Evolutionary conservation across 2,797 vertebrate species (phyloP), one percentile per base, ranked within the genome.

Genomic region (Karalla daura): DNA sequence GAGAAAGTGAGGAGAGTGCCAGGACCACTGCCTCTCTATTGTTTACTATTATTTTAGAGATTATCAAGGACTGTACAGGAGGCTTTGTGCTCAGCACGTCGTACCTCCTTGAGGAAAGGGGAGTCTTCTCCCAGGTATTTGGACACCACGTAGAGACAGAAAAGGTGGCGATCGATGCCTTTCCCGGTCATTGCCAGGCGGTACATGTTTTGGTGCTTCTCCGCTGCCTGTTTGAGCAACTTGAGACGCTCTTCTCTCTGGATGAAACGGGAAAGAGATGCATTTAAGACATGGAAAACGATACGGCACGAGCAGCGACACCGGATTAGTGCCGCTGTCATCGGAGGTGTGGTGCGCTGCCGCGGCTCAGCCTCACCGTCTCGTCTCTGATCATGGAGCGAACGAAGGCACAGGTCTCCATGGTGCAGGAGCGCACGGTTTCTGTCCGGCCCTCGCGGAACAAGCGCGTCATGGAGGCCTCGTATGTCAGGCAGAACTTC

Each of bases 91-190:
- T 5, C 13, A 24, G 13, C 2, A 14, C 3, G 8, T 76, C 92
- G 55, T 72, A 97, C 98, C 78, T 99, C 96, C 83, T 96, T 98
- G 18, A 99, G 95, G 90, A 98, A 99, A 30, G 96, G 81, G 0
- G 98, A 99, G 21, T 99, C 97, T 13, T 96, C 95, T 2, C 94
- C 96, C 4, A 99, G 93, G 68, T 99, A 99, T 72, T 97, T 99
- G 81, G 98, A 99, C 28, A 99, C 95, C 0, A 99, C 94, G 0
- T 99, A 99, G 5, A 99, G 96, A 80, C 98, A 99, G 94, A 99
- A 99, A 40, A 99, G 94, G 58, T 99, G 98, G 13, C 98, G 97
- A 74, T 99, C 98, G 5, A 99, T 96, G 58, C 98, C 98, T 0
- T 92, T 21, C 6, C 98, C 98, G 0, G 95, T 97, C 97, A 99